Conservation (phyloP, 2,113 vertebrate species). For the Austrofundulus limnaeus region DNA sequence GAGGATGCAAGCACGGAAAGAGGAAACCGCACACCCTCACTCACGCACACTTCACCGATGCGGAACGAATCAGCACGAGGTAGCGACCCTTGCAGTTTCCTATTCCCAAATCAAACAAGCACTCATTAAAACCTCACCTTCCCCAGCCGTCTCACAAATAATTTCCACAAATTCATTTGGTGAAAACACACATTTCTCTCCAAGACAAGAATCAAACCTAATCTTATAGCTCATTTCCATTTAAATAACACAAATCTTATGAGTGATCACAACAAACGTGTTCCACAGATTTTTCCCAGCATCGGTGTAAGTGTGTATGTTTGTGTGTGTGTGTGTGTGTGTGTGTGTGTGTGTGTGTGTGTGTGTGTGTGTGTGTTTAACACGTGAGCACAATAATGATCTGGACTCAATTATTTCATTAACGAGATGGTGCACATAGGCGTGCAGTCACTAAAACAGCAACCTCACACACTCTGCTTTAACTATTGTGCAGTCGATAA, state of each 20-base stretch:
- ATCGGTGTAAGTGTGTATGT: no score
- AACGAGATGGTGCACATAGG: conserved; percentile 53
- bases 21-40: neutral
- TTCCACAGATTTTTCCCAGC: conserved; percentile 35
- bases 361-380: conserved; percentile 16
- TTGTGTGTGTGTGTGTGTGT: no score
- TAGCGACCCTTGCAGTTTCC: conserved; percentile 58
- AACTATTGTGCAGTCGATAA: conserved; percentile 68
- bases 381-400: conserved; percentile 57
- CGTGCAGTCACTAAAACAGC: conserved; percentile 69
- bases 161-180: conserved; percentile 70
- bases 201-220: conserved; percentile 61
- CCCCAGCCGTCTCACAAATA: conserved; percentile 59
- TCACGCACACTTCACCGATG: conserved; percentile 39
- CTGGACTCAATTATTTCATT: conserved; percentile 77
- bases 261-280: conserved; percentile 58
- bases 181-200: conserved; percentile 64
- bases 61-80: conserved; percentile 51
- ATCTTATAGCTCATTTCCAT: conserved; percentile 79
- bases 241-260: conserved; percentile 76
- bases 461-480: conserved; percentile 56
- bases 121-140: conserved; percentile 67
- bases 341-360: conserved; percentile 19
- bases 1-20: conserved; percentile 4
- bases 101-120: conserved; percentile 82